Evolutionary conservation across 53 echinoderm and acorn worm genomes (phyloP).

Genomic region (Glandiceps talaboti): DNA sequence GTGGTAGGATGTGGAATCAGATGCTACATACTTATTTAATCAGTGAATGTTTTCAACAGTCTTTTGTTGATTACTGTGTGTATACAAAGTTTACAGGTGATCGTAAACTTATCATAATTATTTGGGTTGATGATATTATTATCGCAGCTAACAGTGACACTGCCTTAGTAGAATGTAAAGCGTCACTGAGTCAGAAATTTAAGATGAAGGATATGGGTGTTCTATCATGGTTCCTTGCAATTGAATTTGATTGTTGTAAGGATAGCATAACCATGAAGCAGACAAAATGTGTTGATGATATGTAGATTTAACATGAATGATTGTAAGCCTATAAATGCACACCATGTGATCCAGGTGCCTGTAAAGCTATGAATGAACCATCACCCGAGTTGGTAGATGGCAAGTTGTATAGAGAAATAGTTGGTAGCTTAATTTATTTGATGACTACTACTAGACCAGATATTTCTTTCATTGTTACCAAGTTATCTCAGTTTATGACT

Average conservation of each 20-base stretch:
- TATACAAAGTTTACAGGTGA: conserved; percentile 6
- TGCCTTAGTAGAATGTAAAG: conserved; percentile 7
- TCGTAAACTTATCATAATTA: conserved; percentile 1
- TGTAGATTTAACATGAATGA: neutral
- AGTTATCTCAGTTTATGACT: conserved; percentile 1
- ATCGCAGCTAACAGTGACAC: conserved; percentile 21
- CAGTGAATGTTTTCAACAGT: conserved; percentile 13
- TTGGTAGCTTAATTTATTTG: conserved; percentile 10
- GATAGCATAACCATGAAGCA: neutral
- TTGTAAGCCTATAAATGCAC: neutral
- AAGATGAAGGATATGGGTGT: neutral
- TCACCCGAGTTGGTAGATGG: neutral
- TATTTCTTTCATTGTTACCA: conserved; percentile 4
- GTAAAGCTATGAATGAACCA: neutral
- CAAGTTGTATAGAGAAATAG: conserved; percentile 3
- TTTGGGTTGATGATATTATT: conserved; percentile 36
- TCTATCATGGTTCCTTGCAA: neutral
- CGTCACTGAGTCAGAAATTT: neutral
- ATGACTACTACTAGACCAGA: conserved; percentile 4
- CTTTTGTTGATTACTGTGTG: conserved; percentile 24
- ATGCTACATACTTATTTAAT: conserved; percentile 15
- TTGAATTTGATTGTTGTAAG: neutral
- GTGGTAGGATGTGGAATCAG: conserved; percentile 26
- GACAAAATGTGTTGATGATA: neutral
- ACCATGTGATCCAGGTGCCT: neutral